Evolutionary conservation across 2,797 vertebrate genomes (phyloP), one percentile per base, ranked within the genome.

Genomic region (Danio jaintianensis): DNA sequence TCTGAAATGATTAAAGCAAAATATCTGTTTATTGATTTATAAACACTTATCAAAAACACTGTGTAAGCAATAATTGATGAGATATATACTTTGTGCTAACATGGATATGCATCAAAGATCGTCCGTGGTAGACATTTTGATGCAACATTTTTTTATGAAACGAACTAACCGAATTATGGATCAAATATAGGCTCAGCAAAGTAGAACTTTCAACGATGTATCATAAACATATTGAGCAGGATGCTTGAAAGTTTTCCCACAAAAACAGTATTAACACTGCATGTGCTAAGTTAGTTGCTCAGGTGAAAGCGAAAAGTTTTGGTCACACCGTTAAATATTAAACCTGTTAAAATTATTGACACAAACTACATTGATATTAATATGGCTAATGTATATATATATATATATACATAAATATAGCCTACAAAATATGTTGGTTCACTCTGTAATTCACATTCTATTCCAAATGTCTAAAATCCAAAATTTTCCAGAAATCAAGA

Each of bases 11-110:
- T 93, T 91, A 93, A 90, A 92, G 22, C 36, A 50, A 63, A 56
- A 72, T 75, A 75, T 91, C 86, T 89, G 88, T 85, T 89, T 92
- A 93, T 93, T 85, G 91, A 93, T 94, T 89, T 85, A 87, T 87
- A 91, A 93, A 93, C 90, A 89, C 88, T 90, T 91, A 92, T 91
- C 89, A 90, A 85, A 93, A 92, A 92, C 90, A 90, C 89, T 86
- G 87, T 79, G 87, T 66, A 87, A 90, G 88, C 87, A 93, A 93
- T 92, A 91, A 92, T 92, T 92, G 85, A 93, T 91, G 89, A 88
- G 84, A 84, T 87, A 82, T 88, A 91, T 90, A 87, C 89, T 40
- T 10, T 86, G 75, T 80, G 89, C 82, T 90, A 81, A 56, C 84
- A 88, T 91, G 86, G 89, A 91, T 91, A 91, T 91, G 87, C 88